phyloP scores from a whole-genome alignment of 2,888 invertebrate species.

The Eumerus sabulonum region DNA sequence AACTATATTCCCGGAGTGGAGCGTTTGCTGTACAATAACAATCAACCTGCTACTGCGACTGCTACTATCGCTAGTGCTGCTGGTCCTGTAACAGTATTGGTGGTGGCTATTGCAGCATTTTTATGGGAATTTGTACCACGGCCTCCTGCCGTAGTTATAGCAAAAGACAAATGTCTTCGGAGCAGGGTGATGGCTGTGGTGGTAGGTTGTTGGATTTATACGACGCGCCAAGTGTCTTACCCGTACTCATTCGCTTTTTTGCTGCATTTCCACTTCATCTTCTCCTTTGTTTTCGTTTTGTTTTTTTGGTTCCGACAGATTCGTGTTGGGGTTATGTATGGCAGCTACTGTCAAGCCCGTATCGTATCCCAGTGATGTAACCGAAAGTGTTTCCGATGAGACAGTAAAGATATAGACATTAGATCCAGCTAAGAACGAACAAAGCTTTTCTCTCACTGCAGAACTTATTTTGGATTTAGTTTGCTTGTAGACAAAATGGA shows the following conservation, averaged over 20 bases:
- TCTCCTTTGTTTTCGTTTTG: neutral
- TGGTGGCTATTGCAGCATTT: constrained; percentile 49
- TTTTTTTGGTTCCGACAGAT: constrained; percentile 55
- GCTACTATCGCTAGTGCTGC: too few species aligned
- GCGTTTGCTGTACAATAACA: constrained; percentile 50
- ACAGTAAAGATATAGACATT: constrained; percentile 31
- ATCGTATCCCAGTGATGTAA: constrained; percentile 55
- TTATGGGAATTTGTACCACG: constrained; percentile 63
- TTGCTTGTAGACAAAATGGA: neutral
- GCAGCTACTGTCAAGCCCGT: constrained; percentile 21
- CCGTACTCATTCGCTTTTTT: constrained; percentile 49
- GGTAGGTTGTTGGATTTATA: constrained; percentile 55
- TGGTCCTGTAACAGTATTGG: too few species aligned
- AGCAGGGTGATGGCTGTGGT: constrained; percentile 10
- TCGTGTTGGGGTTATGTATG: constrained; percentile 55
- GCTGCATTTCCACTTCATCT: neutral
- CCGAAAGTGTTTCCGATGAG: constrained; percentile 64
- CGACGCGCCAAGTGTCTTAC: constrained; percentile 68
- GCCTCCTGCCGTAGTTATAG: constrained; percentile 20
- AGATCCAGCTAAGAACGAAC: neutral
- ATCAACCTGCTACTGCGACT: constrained; percentile 55
- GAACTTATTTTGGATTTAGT: constrained; percentile 8
- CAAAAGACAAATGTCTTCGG: constrained; percentile 60
- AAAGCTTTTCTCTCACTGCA: constrained; percentile 24
- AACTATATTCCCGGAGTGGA: too few species aligned